phyloP scores from a whole-genome alignment of 2,797 vertebrate genomes.

The Sardinella longiceps region DNA sequence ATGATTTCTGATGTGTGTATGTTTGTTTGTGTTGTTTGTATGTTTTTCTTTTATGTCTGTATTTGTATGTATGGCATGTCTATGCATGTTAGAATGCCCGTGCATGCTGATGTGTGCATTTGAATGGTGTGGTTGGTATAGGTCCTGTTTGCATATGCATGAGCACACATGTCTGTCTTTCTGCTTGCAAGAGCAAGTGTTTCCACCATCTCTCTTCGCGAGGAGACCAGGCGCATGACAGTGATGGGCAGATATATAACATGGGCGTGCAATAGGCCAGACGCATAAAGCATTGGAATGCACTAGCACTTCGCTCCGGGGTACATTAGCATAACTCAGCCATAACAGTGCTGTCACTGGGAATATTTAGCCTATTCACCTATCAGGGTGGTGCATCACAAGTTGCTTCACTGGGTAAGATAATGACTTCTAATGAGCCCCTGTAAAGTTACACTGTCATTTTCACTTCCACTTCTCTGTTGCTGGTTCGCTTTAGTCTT shows the following conservation, averaged over 20 bases:
- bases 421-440: neutral
- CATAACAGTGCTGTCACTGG: neutral
- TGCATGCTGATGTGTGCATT: neutral
- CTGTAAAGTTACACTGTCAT: neutral
- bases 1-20: neutral
- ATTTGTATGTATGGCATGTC: constrained; percentile 33
- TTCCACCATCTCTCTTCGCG: neutral
- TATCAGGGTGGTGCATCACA: neutral
- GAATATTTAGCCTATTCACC: constrained; percentile 12
- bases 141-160: neutral
- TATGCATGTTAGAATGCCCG: constrained; percentile 28
- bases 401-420: constrained; percentile 11
- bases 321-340: neutral
- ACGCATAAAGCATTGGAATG: neutral
- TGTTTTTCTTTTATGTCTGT: constrained; percentile 18
- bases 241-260: neutral
- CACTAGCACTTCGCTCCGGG: neutral
- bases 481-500: neutral
- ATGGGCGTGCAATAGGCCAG: neutral
- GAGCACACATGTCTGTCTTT: neutral
- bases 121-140: neutral
- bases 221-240: neutral
- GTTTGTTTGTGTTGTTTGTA: constrained; percentile 11
- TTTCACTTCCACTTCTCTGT: neutral
- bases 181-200: neutral